Percentiles rank a stretch among this genome's conserved stretches.
Evolutionary conservation across 2,113 vertebrate species (phyloP).

Genomic region (Pterocles gutturalis): DNA sequence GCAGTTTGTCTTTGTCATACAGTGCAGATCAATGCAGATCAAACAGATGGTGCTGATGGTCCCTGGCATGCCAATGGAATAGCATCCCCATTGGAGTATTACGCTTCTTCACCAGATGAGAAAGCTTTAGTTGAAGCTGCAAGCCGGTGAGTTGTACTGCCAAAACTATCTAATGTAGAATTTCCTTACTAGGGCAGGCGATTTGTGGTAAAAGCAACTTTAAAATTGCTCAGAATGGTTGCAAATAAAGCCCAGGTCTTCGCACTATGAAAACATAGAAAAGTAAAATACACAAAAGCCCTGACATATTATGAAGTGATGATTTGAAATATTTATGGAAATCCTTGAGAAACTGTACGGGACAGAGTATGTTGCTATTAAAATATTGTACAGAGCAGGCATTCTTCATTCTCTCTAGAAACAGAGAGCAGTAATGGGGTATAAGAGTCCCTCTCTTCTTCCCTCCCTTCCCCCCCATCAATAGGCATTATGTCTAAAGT

Average conservation of each 20-base stretch:
- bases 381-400: not conserved
- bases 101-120: constrained; percentile 96
- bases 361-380: not conserved
- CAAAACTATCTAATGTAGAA: not conserved
- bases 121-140: constrained; percentile 96
- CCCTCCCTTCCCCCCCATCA: not conserved
- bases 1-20: constrained; percentile 96
- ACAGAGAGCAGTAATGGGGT: not conserved
- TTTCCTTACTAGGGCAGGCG: not conserved
- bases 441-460: not conserved
- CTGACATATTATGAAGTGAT: not conserved
- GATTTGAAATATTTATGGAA: not conserved
- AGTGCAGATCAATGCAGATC: constrained; percentile 93
- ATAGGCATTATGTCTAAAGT: not conserved
- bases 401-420: not conserved
- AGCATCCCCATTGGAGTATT: constrained; percentile 88
- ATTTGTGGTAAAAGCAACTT: rapidly evolving
- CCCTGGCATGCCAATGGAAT: constrained; percentile 85
- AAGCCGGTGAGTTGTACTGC: constrained; percentile 81
- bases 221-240: not conserved
- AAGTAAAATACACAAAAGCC: not conserved
- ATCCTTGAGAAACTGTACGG: not conserved
- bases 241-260: not conserved
- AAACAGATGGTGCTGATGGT: constrained; percentile 83
- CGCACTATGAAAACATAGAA: not conserved